Conservation (phyloP, 1,140 invertebrate species). For the Melanaphis sacchari region DNA sequence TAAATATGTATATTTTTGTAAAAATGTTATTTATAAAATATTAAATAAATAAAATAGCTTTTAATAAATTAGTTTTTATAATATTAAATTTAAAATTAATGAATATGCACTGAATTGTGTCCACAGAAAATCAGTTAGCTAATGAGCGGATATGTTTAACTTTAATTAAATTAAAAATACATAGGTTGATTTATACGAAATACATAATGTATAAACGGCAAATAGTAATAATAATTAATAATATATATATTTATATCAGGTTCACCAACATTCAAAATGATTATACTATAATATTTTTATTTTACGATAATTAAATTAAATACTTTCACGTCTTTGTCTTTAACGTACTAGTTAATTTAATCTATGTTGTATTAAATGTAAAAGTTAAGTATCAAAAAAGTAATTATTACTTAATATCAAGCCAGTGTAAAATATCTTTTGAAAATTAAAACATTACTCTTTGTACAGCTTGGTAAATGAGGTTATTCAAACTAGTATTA, state of each 20-base stretch:
- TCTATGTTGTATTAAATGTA: neutral
- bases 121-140: neutral
- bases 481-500: neutral
- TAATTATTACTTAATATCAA: conserved; percentile 6
- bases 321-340: neutral
- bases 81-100: neutral
- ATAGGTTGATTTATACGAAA: too few species aligned
- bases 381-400: neutral
- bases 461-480: neutral
- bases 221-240: neutral
- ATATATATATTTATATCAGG: neutral
- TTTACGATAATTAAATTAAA: neutral
- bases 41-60: neutral
- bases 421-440: neutral
- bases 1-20: neutral
- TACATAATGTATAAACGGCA: neutral
- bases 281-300: neutral
- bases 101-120: neutral
- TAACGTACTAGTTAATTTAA: neutral
- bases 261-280: neutral
- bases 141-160: neutral
- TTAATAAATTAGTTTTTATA: neutral
- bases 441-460: conserved; percentile 27
- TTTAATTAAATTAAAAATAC: neutral
- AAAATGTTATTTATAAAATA: neutral